These are phyloP conservation scores for Dendrolimus kikuchii DNA, from an alignment of 1,140 invertebrate genomes.

Conservation along the genomic window DNA sequence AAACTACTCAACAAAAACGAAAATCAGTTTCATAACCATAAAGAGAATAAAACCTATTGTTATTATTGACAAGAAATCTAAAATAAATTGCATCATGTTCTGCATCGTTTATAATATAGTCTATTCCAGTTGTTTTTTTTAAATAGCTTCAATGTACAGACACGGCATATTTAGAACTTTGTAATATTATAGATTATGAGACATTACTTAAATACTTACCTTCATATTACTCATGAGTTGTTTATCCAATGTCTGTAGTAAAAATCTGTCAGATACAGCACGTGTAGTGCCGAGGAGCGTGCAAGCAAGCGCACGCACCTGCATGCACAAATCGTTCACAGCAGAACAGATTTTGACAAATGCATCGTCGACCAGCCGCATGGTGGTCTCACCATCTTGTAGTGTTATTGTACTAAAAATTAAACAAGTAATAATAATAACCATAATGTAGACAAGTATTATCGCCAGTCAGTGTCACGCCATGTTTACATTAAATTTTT, in stretches of 20 bases:
- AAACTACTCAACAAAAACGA: too few species aligned
- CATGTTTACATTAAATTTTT: too few species aligned
- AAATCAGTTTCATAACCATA: too few species aligned
- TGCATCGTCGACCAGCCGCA: slow-evolving; percentile 94
- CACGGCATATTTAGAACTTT: too few species aligned
- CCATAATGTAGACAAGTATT: background rate
- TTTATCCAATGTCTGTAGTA: slow-evolving; percentile 98
- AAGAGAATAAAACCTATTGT: too few species aligned
- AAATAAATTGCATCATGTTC: too few species aligned
- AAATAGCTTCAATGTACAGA: too few species aligned
- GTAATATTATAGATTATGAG: slow-evolving; percentile 1
- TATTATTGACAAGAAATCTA: too few species aligned
- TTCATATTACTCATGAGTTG: slow-evolving; percentile 98
- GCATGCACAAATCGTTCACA: slow-evolving; percentile 93
- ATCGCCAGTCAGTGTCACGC: too few species aligned
- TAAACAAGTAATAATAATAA: slow-evolving; percentile 1
- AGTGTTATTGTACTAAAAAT: slow-evolving; percentile 76
- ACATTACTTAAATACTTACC: slow-evolving; percentile 37
- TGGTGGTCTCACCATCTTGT: slow-evolving; percentile 80
- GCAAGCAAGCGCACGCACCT: slow-evolving; percentile 85
- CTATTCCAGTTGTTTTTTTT: background rate
- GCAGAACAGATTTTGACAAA: slow-evolving; percentile 96
- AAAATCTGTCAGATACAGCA: slow-evolving; percentile 89
- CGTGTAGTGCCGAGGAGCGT: slow-evolving; percentile 89
- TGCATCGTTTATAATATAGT: too few species aligned